These are phyloP conservation scores for Cephus rjabovi DNA, from an alignment of 2,888 invertebrate species.

Conservation along the genomic window DNA sequence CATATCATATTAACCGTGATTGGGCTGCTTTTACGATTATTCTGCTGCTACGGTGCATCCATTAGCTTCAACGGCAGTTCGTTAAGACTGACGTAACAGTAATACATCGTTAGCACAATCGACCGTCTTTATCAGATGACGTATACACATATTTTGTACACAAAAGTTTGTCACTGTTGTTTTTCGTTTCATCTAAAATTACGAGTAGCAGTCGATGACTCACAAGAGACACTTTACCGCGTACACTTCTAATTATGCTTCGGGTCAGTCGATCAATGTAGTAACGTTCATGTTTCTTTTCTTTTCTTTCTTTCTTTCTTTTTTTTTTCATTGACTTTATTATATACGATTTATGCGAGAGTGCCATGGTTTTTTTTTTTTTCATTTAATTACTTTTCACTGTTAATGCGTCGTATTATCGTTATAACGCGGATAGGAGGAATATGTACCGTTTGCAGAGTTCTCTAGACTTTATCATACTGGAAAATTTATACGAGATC, in stretches of 20 bases:
- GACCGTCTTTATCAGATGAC: neutral
- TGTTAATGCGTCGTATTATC: conserved; percentile 20
- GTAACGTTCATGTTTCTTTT: neutral
- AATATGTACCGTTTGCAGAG: neutral
- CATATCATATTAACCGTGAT: neutral
- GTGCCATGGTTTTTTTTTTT: conserved; percentile 9
- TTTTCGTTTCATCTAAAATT: neutral
- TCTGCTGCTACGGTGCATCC: neutral
- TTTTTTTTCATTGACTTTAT: conserved; percentile 8
- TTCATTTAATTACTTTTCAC: conserved; percentile 17
- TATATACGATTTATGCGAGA: conserved; percentile 17
- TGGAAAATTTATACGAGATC: neutral
- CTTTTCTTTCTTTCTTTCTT: conserved; percentile 9
- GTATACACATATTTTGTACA: neutral
- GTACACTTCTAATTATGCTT: neutral
- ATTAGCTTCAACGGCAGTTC: neutral
- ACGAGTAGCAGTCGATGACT: neutral
- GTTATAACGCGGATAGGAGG: neutral
- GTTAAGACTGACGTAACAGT: neutral
- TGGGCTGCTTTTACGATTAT: neutral
- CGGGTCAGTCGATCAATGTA: neutral
- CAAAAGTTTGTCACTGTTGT: neutral
- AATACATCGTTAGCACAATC: neutral
- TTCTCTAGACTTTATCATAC: neutral
- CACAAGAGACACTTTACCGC: neutral